phyloP scores from a whole-genome alignment of 2,797 vertebrate species.

The Phyllotis vaccarum region DNA sequence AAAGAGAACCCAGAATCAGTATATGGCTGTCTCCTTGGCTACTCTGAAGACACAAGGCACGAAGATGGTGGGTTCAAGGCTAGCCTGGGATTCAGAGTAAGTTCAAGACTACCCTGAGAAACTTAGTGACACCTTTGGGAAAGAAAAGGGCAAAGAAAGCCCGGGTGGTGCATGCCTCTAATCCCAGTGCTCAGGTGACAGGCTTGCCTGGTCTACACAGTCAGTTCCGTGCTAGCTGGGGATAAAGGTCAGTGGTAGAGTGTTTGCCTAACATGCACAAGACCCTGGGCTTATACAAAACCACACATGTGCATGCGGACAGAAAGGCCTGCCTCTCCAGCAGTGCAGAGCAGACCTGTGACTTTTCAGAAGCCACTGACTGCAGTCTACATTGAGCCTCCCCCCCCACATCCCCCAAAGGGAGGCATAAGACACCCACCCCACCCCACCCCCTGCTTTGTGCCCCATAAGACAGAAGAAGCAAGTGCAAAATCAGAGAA shows the following conservation, averaged over 20 bases:
- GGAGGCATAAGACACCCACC: neutral
- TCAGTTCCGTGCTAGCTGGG: neutral
- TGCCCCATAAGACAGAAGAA: neutral
- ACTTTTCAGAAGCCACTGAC: fast-evolving
- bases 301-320: neutral
- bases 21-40: neutral
- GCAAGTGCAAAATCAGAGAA: neutral
- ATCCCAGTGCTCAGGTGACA: neutral
- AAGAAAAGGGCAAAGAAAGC: neutral
- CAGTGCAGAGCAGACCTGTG: neutral
- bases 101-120: neutral
- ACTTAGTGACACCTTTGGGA: neutral
- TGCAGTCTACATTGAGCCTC: fast-evolving
- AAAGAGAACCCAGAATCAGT: neutral
- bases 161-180: neutral
- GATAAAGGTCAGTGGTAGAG: neutral
- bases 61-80: neutral
- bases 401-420: neutral
- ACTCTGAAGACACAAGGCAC: neutral
- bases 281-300: neutral
- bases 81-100: neutral
- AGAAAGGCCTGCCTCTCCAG: neutral
- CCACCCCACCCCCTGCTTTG: neutral
- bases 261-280: neutral
- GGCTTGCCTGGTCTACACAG: neutral